phyloP scores from a whole-genome alignment of 2,113 vertebrate species.

The Delphinapterus leucas region DNA sequence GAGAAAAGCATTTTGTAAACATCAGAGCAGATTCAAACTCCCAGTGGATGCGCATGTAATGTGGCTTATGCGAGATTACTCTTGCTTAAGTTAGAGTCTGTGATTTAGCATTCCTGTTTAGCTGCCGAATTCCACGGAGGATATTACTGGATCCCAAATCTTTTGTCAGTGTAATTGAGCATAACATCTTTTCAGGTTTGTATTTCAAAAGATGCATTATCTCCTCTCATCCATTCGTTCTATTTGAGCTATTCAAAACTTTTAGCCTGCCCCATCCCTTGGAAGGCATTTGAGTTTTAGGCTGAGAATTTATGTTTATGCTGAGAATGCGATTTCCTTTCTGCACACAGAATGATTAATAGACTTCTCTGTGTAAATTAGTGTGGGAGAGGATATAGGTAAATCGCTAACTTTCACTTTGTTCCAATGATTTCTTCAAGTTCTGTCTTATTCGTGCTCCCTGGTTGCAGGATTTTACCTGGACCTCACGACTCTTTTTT shows the following conservation, averaged over 20 bases:
- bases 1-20: constrained; percentile 57
- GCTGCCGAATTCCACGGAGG: constrained; percentile 78
- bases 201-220: constrained; percentile 82
- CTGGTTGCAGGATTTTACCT: constrained; percentile 32
- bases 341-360: constrained; percentile 80
- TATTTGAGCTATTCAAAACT: constrained; percentile 77
- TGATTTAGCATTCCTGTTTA: constrained; percentile 83
- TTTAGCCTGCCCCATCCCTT: constrained; percentile 63
- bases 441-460: background rate
- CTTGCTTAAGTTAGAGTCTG: constrained; percentile 79
- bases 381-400: constrained; percentile 72
- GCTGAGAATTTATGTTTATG: constrained; percentile 84
- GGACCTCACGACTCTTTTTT: background rate
- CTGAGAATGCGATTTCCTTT: constrained; percentile 79
- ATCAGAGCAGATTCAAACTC: constrained; percentile 52
- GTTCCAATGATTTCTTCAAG: constrained; percentile 68
- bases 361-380: constrained; percentile 82
- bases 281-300: constrained; percentile 80
- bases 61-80: constrained; percentile 76
- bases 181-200: constrained; percentile 83
- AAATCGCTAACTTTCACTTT: constrained; percentile 78
- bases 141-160: constrained; percentile 82
- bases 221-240: constrained; percentile 79
- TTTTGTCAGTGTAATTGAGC: constrained; percentile 86
- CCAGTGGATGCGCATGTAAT: constrained; percentile 29